phyloP scores from a whole-genome alignment of 2,113 vertebrate genomes.

The Eidolon helvum region DNA sequence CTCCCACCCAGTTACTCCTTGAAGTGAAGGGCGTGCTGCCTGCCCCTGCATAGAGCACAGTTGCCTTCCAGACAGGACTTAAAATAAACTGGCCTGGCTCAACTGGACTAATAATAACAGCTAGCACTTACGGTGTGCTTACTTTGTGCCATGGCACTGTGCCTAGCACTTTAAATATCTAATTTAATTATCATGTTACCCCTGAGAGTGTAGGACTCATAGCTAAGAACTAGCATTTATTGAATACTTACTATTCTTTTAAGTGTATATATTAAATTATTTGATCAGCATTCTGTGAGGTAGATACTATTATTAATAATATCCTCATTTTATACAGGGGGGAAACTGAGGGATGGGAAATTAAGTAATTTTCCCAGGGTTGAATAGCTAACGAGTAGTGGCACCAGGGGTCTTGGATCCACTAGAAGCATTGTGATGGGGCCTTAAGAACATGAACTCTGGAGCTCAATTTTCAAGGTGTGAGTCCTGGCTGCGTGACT shows the following conservation, averaged over 20 bases:
- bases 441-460: neutral
- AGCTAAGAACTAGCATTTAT: neutral
- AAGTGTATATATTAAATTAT: neutral
- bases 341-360: neutral
- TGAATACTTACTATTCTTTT: neutral
- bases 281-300: neutral
- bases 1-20: neutral
- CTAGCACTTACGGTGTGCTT: neutral
- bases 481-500: neutral
- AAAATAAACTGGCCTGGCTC: slow-evolving; percentile 71
- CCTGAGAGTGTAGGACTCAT: neutral
- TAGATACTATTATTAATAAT: neutral
- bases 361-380: neutral
- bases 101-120: slow-evolving; percentile 63
- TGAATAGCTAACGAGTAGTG: neutral
- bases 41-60: neutral
- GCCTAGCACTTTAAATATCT: slow-evolving; percentile 54
- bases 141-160: neutral
- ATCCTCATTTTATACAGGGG: neutral
- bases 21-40: slow-evolving; percentile 22
- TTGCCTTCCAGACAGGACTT: slow-evolving; percentile 63
- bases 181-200: slow-evolving; percentile 30
- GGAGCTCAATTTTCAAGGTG: neutral
- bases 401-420: neutral
- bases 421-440: neutral